phyloP scores from a whole-genome alignment of 2,113 vertebrate genomes.

The Isurus oxyrinchus region DNA sequence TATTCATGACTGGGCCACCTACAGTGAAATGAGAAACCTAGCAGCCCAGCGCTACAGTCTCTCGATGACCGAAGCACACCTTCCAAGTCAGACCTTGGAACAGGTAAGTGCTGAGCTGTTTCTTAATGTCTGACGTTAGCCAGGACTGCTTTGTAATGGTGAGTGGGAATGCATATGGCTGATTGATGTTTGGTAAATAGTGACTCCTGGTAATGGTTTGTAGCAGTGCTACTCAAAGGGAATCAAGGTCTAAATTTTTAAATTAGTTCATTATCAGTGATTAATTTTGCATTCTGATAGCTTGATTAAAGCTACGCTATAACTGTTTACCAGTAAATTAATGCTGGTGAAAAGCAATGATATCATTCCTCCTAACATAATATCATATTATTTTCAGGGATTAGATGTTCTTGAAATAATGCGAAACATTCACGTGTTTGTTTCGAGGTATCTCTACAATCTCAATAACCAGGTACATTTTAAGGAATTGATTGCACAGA shows the following conservation, averaged over 20 bases:
- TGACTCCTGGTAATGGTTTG: background rate
- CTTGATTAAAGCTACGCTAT: background rate
- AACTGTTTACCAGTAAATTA: background rate
- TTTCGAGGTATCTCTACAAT: slow-evolving; percentile 96
- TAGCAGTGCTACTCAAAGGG: background rate
- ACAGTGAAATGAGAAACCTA: slow-evolving; percentile 96
- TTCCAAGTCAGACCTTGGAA: slow-evolving; percentile 95
- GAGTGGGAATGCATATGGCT: background rate
- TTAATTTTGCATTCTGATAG: background rate
- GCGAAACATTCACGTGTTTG: slow-evolving; percentile 99
- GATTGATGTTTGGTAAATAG: background rate
- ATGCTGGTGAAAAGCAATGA: background rate
- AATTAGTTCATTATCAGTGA: background rate
- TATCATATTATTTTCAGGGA: slow-evolving; percentile 61
- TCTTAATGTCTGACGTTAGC: background rate
- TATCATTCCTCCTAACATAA: background rate
- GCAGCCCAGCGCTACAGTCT: slow-evolving; percentile 91
- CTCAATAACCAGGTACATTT: slow-evolving; percentile 87
- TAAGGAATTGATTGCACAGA: background rate
- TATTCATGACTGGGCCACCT: slow-evolving; percentile 97
- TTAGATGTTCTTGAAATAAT: slow-evolving; percentile 97
- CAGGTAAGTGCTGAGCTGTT: slow-evolving; percentile 62
- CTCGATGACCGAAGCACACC: slow-evolving; percentile 90
- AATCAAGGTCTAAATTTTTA: background rate
- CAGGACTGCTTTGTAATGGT: background rate